Evolutionary conservation across 2,113 vertebrate genomes (phyloP).

Genomic region (Marmota monax): DNA sequence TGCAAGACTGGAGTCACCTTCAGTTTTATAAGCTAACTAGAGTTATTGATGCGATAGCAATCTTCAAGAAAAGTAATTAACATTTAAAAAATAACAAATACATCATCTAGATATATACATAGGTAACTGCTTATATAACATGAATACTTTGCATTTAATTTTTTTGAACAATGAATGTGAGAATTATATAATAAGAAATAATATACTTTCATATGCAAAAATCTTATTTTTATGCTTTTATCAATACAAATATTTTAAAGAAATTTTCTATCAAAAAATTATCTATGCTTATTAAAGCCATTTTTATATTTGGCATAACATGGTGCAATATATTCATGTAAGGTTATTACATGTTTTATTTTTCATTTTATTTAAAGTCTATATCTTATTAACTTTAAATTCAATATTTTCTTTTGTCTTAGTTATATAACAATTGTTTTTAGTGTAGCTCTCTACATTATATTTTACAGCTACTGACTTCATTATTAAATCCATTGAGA

Average conservation of each 20-base stretch:
- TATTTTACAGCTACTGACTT: neutral
- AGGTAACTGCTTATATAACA: neutral
- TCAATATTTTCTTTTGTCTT: neutral
- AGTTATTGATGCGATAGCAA: neutral
- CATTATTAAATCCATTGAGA: neutral
- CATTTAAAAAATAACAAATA: neutral
- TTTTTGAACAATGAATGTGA: neutral
- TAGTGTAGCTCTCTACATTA: neutral
- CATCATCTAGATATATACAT: neutral
- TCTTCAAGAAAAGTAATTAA: neutral
- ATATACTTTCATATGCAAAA: neutral
- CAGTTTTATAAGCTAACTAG: neutral
- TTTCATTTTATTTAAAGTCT: slow-evolving; percentile 1
- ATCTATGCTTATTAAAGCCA: neutral
- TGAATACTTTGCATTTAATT: neutral
- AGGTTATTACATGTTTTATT: neutral
- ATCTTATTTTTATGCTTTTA: neutral
- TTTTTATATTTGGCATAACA: neutral
- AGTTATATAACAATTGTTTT: neutral
- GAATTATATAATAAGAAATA: neutral
- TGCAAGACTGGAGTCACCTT: neutral
- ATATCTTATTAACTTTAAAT: neutral
- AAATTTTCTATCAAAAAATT: neutral
- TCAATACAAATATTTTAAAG: neutral
- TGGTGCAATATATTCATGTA: neutral